These are phyloP conservation scores for Polymixis flavicincta DNA, from an alignment of 2,888 invertebrate genomes.

Conservation along the genomic window DNA sequence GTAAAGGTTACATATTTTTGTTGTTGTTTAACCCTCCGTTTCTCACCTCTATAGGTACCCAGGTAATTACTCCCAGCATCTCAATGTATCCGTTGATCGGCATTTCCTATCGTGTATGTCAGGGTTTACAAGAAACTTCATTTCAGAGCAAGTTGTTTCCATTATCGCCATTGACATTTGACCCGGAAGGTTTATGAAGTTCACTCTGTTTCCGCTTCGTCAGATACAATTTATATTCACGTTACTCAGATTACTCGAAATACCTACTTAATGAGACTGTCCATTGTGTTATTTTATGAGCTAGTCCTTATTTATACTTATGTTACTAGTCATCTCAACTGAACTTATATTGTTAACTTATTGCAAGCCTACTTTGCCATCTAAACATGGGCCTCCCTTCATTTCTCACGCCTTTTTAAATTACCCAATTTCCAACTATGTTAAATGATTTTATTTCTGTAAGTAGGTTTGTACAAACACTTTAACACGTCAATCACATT, in stretches of 20 bases:
- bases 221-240: slow-evolving; percentile 26
- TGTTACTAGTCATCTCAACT: neutral
- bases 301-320: slow-evolving; percentile 1
- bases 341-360: neutral
- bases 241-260: slow-evolving; percentile 31
- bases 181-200: slow-evolving; percentile 50
- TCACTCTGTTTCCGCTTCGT: slow-evolving; percentile 53
- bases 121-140: slow-evolving; percentile 59
- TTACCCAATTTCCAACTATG: neutral
- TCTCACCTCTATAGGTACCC: neutral
- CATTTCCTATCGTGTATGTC: slow-evolving; percentile 61
- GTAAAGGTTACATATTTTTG: too few species aligned
- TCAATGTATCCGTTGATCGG: slow-evolving; percentile 33
- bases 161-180: slow-evolving; percentile 69
- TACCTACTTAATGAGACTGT: neutral
- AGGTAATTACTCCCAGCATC: slow-evolving; percentile 17
- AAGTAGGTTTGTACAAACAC: too few species aligned
- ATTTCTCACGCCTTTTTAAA: neutral
- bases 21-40: neutral
- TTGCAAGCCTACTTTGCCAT: neutral
- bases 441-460: too few species aligned
- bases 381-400: too few species aligned
- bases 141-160: slow-evolving; percentile 33
- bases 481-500: too few species aligned
- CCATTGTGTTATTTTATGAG: slow-evolving; percentile 5